Evolutionary conservation across 2,888 invertebrate genomes (phyloP), one percentile per base, ranked within the genome.

Genomic region (Rugalucina vietnamica): DNA sequence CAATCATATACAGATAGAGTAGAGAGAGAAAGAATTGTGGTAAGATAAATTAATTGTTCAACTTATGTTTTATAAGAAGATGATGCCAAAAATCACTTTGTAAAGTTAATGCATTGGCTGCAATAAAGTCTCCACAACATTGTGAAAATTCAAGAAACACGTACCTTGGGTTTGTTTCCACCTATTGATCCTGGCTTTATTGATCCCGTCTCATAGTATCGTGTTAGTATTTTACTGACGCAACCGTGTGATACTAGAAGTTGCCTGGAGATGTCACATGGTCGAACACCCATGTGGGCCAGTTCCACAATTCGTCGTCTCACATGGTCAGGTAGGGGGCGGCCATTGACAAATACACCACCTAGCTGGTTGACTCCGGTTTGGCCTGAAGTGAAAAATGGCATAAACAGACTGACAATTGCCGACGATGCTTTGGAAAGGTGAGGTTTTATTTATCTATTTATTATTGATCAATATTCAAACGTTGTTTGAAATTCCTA

Each of bases 351-450:
- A 95, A 99, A 99, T 81, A 99, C 98, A 60, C 99, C 99, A 74
- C 99, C 99, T 90, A 99, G 96, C 96, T 99, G 99, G 96, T 99
- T 99, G 69, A 99, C 98, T 89, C 99, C 99, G 65, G 98, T 98
- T 96, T 99, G 98, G 93, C 98, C 98, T 98, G 96, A 12, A 93
- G 88, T 50, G 0, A 70, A 36, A 57, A 2, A 18, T 29, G 21
- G 36, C 36, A 39, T 32, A 14, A n/a, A 49, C n/a, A n/a, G 14
- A 18, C n/a, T 49, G 50, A n/a, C 14, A 49, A 49, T 49, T 49
- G 50, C 14, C 50, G 50, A 18, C n/a, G 50, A n/a, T n/a, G 24
- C 14, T 18, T n/a, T 34, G 37, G 37, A 54, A 71, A 34, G 71
- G 43, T 18, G 21, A 32, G 24, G 21, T 32, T 36, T 4, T 73